These are phyloP conservation scores for Gadus chalcogrammus DNA, from an alignment of 2,113 vertebrate species.

Conservation along the genomic window DNA sequence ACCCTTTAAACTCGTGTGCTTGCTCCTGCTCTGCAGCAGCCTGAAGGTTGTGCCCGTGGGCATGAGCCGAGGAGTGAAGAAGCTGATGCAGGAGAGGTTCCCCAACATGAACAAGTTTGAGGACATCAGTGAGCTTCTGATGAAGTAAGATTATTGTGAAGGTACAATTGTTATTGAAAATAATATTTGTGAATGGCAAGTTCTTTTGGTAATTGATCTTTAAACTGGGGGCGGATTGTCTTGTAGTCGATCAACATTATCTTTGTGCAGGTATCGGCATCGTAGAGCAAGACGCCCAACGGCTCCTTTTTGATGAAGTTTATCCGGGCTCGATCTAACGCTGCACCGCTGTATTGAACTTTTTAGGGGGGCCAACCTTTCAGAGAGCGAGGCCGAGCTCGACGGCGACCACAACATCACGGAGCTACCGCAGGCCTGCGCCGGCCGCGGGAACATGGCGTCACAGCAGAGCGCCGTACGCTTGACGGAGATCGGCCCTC, in stretches of 20 bases:
- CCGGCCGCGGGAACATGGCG: constrained; percentile 87
- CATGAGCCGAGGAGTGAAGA: constrained; percentile 88
- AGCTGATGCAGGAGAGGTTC: constrained; percentile 89
- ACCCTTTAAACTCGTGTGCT: background rate
- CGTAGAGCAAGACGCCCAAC: too few species aligned
- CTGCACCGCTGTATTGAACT: background rate
- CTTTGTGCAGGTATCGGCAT: too few species aligned
- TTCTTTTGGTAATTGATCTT: too few species aligned
- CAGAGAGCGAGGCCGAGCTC: constrained; percentile 88
- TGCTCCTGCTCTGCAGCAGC: constrained; percentile 71
- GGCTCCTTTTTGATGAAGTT: too few species aligned
- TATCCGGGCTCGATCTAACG: too few species aligned
- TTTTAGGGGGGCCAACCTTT: constrained; percentile 83
- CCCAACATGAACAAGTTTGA: constrained; percentile 91
- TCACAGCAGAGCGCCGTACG: constrained; percentile 87
- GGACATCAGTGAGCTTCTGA: constrained; percentile 90
- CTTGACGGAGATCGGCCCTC: constrained; percentile 90
- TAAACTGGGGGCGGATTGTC: too few species aligned
- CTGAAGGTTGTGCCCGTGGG: constrained; percentile 92
- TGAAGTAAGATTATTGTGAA: constrained; percentile 72
- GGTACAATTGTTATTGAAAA: background rate
- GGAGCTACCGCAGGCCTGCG: constrained; percentile 81
- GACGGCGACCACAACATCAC: constrained; percentile 87
- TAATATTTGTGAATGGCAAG: too few species aligned
- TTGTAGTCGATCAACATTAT: too few species aligned